Percentiles rank a stretch among this genome's conserved stretches.
phyloP scores from a whole-genome alignment of 1,140 invertebrate genomes.

The Drosophila bifasciata region DNA sequence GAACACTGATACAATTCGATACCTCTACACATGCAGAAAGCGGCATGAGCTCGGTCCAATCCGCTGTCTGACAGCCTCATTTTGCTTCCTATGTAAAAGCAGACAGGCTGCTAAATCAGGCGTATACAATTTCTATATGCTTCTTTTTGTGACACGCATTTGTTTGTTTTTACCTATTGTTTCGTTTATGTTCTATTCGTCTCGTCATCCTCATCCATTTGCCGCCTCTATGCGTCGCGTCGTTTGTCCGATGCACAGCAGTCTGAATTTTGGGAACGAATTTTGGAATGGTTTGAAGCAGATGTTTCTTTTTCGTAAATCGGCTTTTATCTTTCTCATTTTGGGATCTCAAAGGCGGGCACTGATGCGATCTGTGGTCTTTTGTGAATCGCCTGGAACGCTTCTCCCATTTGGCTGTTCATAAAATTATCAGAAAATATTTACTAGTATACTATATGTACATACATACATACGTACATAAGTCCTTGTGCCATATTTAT shows the following conservation, averaged over 20 bases:
- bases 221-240: neutral
- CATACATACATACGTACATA: conserved; percentile 35
- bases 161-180: conserved; percentile 25
- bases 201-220: neutral
- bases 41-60: neutral
- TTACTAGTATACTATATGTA: conserved; percentile 51
- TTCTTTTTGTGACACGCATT: conserved; percentile 62
- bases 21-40: too few species aligned
- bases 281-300: conserved; percentile 65
- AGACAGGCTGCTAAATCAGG: conserved; percentile 62
- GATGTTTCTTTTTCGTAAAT: conserved; percentile 59
- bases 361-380: conserved; percentile 51
- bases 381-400: conserved; percentile 23
- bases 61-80: conserved; percentile 41
- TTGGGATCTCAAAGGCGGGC: conserved; percentile 38
- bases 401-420: conserved; percentile 16
- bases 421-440: conserved; percentile 48
- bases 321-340: conserved; percentile 60
- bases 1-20: too few species aligned
- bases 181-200: conserved; percentile 10
- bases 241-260: conserved; percentile 1
- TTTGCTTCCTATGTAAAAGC: conserved; percentile 60
- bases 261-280: conserved; percentile 42
- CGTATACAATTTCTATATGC: conserved; percentile 60
- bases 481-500: neutral